Evolutionary conservation across 92 coral and sea anemone genomes (phyloP).

Genomic region (Porites cylindrica): DNA sequence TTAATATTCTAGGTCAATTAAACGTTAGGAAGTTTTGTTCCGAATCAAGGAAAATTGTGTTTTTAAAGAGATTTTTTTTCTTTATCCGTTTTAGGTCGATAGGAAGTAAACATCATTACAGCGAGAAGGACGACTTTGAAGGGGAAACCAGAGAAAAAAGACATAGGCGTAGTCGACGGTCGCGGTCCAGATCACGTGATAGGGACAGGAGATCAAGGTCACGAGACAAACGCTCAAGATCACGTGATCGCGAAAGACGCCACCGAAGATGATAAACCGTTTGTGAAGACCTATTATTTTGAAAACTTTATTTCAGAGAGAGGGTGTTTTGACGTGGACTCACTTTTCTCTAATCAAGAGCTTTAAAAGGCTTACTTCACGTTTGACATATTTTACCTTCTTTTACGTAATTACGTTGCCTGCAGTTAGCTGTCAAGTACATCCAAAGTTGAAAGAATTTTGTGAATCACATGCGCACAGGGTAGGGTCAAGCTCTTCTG

Average conservation of each 20-base stretch:
- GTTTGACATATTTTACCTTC: background rate
- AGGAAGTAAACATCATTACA: constrained; percentile 82
- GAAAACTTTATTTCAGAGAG: background rate
- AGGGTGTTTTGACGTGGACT: too few relatives aligned
- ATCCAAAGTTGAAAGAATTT: background rate
- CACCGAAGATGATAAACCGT: constrained; percentile 63
- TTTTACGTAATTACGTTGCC: background rate
- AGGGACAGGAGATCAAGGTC: constrained; percentile 87
- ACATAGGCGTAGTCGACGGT: constrained; percentile 79
- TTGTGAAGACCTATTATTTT: background rate
- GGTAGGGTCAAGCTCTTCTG: background rate
- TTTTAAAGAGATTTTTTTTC: too few relatives aligned
- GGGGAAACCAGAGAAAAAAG: constrained; percentile 79
- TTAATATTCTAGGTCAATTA: too few relatives aligned
- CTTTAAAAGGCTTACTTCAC: too few relatives aligned
- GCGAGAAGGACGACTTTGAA: constrained; percentile 88
- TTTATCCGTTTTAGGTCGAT: constrained; percentile 49
- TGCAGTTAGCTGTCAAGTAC: background rate
- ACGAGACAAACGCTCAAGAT: constrained; percentile 89
- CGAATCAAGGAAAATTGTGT: too few relatives aligned
- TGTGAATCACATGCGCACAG: background rate
- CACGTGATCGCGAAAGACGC: constrained; percentile 91
- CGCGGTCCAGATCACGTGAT: constrained; percentile 91
- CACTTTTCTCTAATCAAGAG: too few relatives aligned
- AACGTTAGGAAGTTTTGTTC: too few relatives aligned